Evolutionary conservation across 2,888 invertebrate genomes (phyloP), one percentile per base, ranked within the genome.

Genomic region (Drosophila multiciliata): DNA sequence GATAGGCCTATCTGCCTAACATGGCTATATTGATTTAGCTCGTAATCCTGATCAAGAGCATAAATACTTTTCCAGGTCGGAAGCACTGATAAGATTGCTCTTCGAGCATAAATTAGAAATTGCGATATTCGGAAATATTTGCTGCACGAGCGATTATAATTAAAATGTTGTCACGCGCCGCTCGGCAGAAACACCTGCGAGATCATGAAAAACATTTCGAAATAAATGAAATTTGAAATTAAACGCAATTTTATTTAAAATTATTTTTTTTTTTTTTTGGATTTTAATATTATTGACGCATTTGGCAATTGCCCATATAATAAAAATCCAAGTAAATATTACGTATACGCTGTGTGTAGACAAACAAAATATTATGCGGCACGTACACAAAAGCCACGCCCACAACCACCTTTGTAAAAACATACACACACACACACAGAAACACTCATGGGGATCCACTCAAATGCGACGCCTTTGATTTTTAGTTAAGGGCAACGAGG

Each of bases 221-320:
- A 66, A 75, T 71, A 78, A 86, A 79, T 77, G 62, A 69, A 78
- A 84, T 66, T 88, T 68, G 65, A 80, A 82, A 86, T 88, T 83
- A 86, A 85, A 82, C 82, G 82, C 71, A 88, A 78, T 85, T 88
- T 83, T 82, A 88, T 88, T 82, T 78, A 80, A 54, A 68, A 80
- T 64, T 65, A 65, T 65, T 70, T 60, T 35, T 38, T 65, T 70
- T 60, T 35, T 38, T 54, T 42, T 68, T 63, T 38, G 57, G 42
- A 55, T 70, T 69, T 82, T 76, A 66, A 57, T 59, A 58, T 68
- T 77, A 75, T 84, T 82, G 86, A 58, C 62, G 70, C 74, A 67
- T 69, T 82, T 82, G 68, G 57, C 87, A 80, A 87, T 85, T 87
- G 84, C 80, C 75, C 68, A 45, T 78, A 73, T 83, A 81, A 86